Percentiles rank a stretch among this genome's conserved stretches.
phyloP scores from a whole-genome alignment of 2,113 vertebrate genomes.

The Strix uralensis region DNA sequence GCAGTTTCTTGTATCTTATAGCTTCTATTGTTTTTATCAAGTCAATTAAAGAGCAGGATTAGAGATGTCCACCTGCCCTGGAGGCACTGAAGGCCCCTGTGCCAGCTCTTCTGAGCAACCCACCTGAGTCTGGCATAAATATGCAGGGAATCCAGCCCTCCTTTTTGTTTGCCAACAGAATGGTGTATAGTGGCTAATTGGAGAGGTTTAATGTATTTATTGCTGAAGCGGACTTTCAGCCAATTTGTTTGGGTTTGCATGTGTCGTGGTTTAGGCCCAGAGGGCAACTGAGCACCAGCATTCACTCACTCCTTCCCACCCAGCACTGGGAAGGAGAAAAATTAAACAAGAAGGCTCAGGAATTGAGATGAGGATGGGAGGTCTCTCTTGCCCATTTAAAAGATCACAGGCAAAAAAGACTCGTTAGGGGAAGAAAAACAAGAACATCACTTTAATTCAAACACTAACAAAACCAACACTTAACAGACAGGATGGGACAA shows the following conservation, averaged over 20 bases:
- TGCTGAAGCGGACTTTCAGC: neutral
- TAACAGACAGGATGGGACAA: no score
- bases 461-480: no score
- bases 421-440: no score
- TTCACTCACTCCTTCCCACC: no score
- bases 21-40: neutral
- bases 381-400: no score
- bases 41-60: neutral
- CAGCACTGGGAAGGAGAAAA: no score
- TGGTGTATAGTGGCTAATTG: neutral
- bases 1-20: neutral
- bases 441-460: no score
- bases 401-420: no score
- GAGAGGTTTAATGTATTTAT: neutral
- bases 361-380: no score
- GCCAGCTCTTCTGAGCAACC: neutral
- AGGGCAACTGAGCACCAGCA: no score
- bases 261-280: no score
- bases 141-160: fast-evolving
- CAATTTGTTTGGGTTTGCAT: neutral
- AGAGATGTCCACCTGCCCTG: neutral
- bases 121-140: neutral
- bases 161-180: neutral
- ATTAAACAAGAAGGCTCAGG: no score
- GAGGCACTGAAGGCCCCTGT: fast-evolving